Evolutionary conservation across 2,113 vertebrate species (phyloP).

Genomic region (Zonotrichia leucophrys): DNA sequence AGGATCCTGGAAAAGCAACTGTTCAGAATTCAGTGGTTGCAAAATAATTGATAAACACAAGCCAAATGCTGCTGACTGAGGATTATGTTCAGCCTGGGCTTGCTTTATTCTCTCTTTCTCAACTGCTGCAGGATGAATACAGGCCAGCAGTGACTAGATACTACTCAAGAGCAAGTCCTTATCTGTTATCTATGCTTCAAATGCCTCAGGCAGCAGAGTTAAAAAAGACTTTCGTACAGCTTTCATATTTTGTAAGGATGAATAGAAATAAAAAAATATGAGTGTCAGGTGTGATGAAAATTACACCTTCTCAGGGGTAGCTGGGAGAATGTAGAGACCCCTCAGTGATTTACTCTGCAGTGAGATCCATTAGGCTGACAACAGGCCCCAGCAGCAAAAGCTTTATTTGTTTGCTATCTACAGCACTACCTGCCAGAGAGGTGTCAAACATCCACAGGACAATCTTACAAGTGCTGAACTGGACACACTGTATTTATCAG

Average conservation of each 20-base stretch:
- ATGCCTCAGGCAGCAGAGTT: background rate
- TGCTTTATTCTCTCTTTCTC: background rate
- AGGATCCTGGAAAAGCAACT: background rate
- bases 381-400: background rate
- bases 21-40: background rate
- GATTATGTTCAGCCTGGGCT: background rate
- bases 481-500: background rate
- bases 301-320: background rate
- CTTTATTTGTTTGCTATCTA: background rate
- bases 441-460: background rate
- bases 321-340: background rate
- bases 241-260: background rate
- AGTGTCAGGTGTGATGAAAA: background rate
- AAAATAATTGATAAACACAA: background rate
- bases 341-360: rapidly evolving
- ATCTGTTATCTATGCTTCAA: background rate
- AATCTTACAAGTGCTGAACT: background rate
- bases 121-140: background rate
- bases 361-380: background rate
- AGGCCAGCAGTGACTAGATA: conserved; percentile 1
- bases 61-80: rapidly evolving
- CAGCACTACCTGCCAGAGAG: background rate
- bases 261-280: background rate
- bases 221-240: background rate
- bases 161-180: background rate